Conservation (phyloP, 2,888 invertebrate species). For the Nymphalis c-album region DNA sequence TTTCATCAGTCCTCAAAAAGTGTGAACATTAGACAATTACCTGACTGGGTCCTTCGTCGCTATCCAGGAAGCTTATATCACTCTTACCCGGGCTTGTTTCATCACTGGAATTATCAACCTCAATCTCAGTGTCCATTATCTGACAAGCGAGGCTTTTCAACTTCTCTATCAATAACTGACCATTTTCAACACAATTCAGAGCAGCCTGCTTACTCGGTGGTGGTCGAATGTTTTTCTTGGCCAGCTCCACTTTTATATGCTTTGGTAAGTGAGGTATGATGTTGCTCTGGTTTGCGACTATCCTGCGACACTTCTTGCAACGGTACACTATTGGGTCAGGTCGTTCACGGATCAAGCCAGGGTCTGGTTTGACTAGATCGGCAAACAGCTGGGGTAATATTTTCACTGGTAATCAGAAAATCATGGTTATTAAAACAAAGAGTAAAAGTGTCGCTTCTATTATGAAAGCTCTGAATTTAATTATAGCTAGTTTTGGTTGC, state of each 20-base stretch:
- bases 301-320: constrained; percentile 90
- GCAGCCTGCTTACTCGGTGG: constrained; percentile 68
- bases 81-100: constrained; percentile 33
- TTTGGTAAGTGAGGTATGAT: constrained; percentile 86
- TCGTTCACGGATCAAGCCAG: constrained; percentile 86
- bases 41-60: constrained; percentile 60
- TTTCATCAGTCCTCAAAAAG: too few relatives aligned
- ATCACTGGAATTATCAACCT: constrained; percentile 35
- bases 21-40: constrained; percentile 36
- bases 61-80: constrained; percentile 39
- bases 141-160: constrained; percentile 66
- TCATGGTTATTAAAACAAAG: neutral
- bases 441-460: too few relatives aligned
- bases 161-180: constrained; percentile 67
- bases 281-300: constrained; percentile 91
- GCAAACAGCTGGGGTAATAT: constrained; percentile 90
- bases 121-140: constrained; percentile 50
- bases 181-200: constrained; percentile 63
- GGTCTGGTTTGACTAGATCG: constrained; percentile 90
- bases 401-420: constrained; percentile 80
- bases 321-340: constrained; percentile 93
- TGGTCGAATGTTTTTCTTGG: constrained; percentile 68
- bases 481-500: too few relatives aligned
- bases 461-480: too few relatives aligned
- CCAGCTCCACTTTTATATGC: constrained; percentile 59